Conservation (phyloP, 2,797 vertebrate genomes). For the Nannoperca australis region DNA sequence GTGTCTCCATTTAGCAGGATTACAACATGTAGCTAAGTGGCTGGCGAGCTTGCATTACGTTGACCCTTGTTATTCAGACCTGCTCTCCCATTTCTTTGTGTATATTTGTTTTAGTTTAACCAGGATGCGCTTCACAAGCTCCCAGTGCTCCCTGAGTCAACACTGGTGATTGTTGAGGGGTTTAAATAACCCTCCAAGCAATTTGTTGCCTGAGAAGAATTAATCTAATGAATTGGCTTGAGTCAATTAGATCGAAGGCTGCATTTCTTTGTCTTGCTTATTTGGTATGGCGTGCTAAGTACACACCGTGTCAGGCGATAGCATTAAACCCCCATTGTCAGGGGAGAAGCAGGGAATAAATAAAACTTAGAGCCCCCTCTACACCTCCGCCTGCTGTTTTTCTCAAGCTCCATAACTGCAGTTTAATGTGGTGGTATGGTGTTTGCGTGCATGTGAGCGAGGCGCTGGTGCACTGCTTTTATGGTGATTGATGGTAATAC, state of each 20-base stretch:
- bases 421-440: conserved; percentile 1
- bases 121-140: conserved; percentile 35
- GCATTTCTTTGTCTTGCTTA: conserved; percentile 73
- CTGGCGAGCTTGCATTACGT: conserved; percentile 6
- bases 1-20: conserved; percentile 20
- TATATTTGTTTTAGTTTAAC: conserved; percentile 61
- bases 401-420: conserved; percentile 13
- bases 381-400: not conserved
- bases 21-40: conserved; percentile 8
- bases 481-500: conserved; percentile 59
- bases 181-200: conserved; percentile 82
- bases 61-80: conserved; percentile 38
- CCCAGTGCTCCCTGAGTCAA: conserved; percentile 59
- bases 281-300: conserved; percentile 66
- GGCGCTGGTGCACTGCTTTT: conserved; percentile 7
- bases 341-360: conserved; percentile 64
- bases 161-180: conserved; percentile 81
- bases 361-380: conserved; percentile 41
- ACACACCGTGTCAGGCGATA: conserved; percentile 71
- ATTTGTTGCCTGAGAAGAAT: conserved; percentile 79
- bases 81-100: conserved; percentile 38
- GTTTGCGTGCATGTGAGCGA: conserved; percentile 8
- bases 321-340: conserved; percentile 63
- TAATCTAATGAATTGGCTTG: conserved; percentile 80
- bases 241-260: conserved; percentile 79